Conservation (phyloP, 2,797 vertebrate genomes). For the Sus cebifrons region DNA sequence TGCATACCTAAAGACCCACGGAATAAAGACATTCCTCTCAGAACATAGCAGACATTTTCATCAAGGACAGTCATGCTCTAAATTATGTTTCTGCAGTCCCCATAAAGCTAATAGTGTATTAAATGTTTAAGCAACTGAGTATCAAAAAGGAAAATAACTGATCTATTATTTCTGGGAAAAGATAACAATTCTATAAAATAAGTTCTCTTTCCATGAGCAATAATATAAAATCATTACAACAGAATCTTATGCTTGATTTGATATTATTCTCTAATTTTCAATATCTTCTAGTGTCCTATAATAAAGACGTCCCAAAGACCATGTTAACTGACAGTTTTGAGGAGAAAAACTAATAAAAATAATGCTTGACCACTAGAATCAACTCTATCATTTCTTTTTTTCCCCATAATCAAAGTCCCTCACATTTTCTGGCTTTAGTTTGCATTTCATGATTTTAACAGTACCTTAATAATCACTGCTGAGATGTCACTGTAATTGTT, state of each 20-base stretch:
- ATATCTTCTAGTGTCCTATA: background rate
- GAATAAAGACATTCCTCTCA: background rate
- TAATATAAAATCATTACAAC: constrained; percentile 38
- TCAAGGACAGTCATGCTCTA: background rate
- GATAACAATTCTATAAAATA: constrained; percentile 27
- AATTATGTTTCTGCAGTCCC: background rate
- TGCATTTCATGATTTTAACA: background rate
- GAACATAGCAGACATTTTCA: background rate
- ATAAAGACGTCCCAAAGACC: background rate
- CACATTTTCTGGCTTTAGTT: background rate
- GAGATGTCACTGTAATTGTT: background rate
- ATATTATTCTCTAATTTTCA: constrained; percentile 51
- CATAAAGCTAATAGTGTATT: background rate
- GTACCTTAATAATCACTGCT: background rate
- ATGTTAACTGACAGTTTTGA: background rate
- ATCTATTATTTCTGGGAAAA: constrained; percentile 39
- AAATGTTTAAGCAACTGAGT: background rate
- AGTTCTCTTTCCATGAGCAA: background rate
- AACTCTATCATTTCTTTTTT: background rate
- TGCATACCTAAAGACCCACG: background rate
- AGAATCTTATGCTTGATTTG: background rate
- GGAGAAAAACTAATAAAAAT: background rate
- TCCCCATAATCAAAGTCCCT: background rate
- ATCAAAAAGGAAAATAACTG: constrained; percentile 29
- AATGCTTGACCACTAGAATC: background rate